Evolutionary conservation across 2,113 vertebrate species (phyloP).

Genomic region (Panthera leo): DNA sequence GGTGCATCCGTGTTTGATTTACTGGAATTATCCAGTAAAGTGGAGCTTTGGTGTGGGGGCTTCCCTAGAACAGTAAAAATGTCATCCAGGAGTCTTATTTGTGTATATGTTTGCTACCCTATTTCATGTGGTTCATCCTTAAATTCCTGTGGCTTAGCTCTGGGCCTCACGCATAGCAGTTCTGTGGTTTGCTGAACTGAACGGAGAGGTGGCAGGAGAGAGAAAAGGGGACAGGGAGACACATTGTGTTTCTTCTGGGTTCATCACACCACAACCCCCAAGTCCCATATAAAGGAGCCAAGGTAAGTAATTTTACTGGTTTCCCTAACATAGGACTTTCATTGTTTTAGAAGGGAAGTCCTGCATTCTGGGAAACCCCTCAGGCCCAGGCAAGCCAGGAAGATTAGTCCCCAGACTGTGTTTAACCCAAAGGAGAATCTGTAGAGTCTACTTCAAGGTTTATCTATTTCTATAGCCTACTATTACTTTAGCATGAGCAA

Average conservation of each 20-base stretch:
- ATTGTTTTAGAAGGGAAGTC: not conserved
- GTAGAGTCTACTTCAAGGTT: not conserved
- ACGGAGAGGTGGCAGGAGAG: not conserved
- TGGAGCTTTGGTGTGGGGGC: not conserved
- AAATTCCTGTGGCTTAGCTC: not conserved
- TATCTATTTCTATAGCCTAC: not conserved
- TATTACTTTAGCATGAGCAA: not conserved
- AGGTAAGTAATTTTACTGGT: not conserved
- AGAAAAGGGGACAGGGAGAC: not conserved
- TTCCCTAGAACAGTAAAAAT: not conserved
- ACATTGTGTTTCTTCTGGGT: not conserved
- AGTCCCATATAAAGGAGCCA: not conserved
- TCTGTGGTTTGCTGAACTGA: not conserved
- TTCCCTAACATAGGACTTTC: not conserved
- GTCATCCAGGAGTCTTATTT: not conserved
- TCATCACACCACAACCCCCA: not conserved
- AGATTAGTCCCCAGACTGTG: not conserved
- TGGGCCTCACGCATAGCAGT: not conserved
- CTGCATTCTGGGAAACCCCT: not conserved
- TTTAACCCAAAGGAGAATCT: not conserved
- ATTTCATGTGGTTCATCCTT: not conserved
- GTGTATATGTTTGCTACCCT: not conserved
- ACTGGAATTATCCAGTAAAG: no score
- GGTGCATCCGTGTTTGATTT: not conserved
- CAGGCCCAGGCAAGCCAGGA: not conserved